Evolutionary conservation across 2,113 vertebrate species (phyloP), one percentile per base, ranked within the genome.

Genomic region (Zapus hudsonius): DNA sequence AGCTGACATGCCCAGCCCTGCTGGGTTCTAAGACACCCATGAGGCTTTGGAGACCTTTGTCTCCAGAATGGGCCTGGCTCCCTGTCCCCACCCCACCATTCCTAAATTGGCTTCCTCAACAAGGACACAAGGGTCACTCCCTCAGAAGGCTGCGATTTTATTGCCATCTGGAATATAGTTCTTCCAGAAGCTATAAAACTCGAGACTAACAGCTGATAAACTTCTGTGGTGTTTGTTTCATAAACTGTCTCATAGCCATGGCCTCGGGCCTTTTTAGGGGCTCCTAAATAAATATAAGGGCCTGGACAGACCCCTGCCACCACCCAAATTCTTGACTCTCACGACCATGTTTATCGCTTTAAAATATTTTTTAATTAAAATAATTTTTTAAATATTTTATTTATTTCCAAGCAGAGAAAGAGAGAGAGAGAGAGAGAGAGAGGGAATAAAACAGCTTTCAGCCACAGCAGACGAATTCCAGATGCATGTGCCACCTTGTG

Each of bases 151-250:
- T 64, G 42, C 47, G 66, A 87, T 96, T 93, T 85, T 82, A 91
- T 66, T 94, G 73, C 87, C 81, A 22, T 67, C n/a, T 66, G 72
- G 89, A 95, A 81, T 40, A 80, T 1, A 57, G n/a, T 57, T 86
- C 79, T 81, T 92, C 55, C 93, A 91, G 78, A 91, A 89, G 81
- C 91, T 81, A 47, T 93, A 95, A 91, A 96, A 82, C 82, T 78
- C 38, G 44, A 94, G 40, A 59, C 64, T 82, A 92, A 84, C 84
- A 90, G 86, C 94, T 89, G 72, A 93, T 87, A 91, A 92, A 76
- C 80, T 74, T 88, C 38, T 67, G 38, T 38, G 27, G 33, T 94
- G 52, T 84, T 95, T 91, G 87, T 75, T 93, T 93, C 55, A 42
- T 76, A 87, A 87, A 87, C 47, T 61, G 31, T 52, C 91, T 92